These are phyloP conservation scores for Coenobita brevimanus DNA, from an alignment of 1,140 invertebrate genomes.

Conservation along the genomic window DNA sequence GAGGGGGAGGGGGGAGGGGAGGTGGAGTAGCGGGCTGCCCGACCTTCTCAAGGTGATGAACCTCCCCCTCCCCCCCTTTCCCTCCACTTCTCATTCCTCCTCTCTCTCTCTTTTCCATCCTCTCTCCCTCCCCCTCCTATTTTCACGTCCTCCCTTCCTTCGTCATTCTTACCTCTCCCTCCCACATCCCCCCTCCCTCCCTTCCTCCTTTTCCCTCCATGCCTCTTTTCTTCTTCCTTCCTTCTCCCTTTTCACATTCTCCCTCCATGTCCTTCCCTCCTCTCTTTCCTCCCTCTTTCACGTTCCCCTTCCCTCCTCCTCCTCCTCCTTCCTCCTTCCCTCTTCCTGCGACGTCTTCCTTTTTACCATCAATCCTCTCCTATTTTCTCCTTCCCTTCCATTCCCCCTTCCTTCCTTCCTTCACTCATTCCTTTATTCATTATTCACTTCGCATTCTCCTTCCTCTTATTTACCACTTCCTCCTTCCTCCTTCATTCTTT, in stretches of 20 bases:
- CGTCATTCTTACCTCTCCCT: neutral
- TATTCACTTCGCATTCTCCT: neutral
- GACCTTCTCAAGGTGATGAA: no score
- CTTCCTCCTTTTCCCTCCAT: neutral
- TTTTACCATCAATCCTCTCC: neutral
- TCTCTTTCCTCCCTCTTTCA: neutral
- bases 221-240: neutral
- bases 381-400: neutral
- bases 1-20: no score
- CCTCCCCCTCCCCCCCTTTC: neutral
- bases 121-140: neutral
- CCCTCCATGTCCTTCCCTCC: neutral
- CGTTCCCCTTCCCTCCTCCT: neutral
- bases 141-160: neutral
- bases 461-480: neutral
- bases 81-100: neutral
- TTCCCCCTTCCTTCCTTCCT: neutral
- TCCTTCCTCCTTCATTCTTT: neutral
- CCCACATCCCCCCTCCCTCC: neutral
- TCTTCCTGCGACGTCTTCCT: neutral
- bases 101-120: neutral
- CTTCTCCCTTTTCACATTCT: neutral
- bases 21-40: neutral
- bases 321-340: neutral
- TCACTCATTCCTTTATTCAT: neutral